Evolutionary conservation across 2,113 vertebrate species (phyloP).

Genomic region (Pholis gunnellus): DNA sequence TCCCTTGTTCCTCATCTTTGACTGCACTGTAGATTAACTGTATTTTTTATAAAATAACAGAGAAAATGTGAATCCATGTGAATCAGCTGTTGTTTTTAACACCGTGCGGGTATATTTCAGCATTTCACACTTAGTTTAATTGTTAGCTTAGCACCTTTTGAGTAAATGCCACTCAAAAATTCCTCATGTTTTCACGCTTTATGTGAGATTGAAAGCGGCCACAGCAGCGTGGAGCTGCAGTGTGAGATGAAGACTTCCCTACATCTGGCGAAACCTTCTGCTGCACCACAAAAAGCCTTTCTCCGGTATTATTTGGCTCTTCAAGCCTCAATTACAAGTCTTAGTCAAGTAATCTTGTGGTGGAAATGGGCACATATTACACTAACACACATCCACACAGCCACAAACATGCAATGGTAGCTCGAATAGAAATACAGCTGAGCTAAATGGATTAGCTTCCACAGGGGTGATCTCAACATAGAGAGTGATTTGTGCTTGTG

Average conservation of each 20-base stretch:
- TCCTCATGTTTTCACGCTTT: conserved; percentile 21
- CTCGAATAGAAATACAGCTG: conserved; percentile 11
- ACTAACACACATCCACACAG: conserved; percentile 32
- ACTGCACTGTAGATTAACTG: background rate
- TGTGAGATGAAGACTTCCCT: conserved; percentile 44
- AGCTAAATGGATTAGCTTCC: conserved; percentile 60
- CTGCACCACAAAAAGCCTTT: background rate
- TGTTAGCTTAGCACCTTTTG: conserved; percentile 22
- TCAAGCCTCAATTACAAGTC: conserved; percentile 59
- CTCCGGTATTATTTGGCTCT: conserved; percentile 50
- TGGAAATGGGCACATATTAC: conserved; percentile 37
- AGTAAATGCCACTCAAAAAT: conserved; percentile 36
- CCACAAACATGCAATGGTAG: conserved; percentile 31
- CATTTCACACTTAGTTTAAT: conserved; percentile 8
- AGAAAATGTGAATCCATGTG: background rate
- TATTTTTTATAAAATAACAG: background rate
- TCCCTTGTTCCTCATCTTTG: background rate
- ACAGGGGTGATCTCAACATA: conserved; percentile 51
- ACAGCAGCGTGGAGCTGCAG: conserved; percentile 26
- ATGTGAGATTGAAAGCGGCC: conserved; percentile 41
- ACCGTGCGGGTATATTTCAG: background rate
- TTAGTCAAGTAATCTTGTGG: conserved; percentile 52
- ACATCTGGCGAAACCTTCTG: conserved; percentile 37
- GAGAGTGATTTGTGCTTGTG: conserved; percentile 1
- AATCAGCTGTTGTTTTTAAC: background rate